A percentile compares a stretch with the other conserved stretches of the same genome.
phyloP scores from a whole-genome alignment of 2,113 vertebrate genomes.

The Anhinga rufa region DNA sequence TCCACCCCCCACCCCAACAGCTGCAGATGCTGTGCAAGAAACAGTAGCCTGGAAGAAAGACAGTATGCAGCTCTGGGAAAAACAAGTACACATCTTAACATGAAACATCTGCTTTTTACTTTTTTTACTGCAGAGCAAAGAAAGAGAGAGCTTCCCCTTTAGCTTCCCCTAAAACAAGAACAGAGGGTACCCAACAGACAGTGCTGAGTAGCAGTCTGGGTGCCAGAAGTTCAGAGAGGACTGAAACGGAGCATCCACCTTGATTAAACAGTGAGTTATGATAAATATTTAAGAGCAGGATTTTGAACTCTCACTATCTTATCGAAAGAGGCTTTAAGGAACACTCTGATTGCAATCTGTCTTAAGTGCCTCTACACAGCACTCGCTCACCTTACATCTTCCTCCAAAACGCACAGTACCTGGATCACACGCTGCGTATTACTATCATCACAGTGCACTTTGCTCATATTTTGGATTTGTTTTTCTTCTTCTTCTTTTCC shows the following conservation, averaged over 20 bases:
- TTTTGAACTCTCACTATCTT: background rate
- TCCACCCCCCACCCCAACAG: background rate
- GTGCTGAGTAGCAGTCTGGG: rapidly evolving
- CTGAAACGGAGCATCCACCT: background rate
- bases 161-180: background rate
- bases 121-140: background rate
- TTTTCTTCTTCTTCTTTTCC: background rate
- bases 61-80: background rate
- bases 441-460: background rate
- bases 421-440: background rate
- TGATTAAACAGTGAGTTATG: background rate
- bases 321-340: background rate
- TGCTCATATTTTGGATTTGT: background rate
- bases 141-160: background rate
- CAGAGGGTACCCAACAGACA: rapidly evolving
- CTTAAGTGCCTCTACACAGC: background rate
- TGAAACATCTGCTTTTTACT: background rate
- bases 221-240: background rate
- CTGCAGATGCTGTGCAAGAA: background rate
- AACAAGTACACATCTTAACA: background rate
- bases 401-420: rapidly evolving
- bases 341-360: background rate
- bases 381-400: background rate
- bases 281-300: background rate
- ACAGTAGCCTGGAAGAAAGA: background rate